These are phyloP conservation scores for Ptychochromis oligacanthus DNA, from an alignment of 2,113 vertebrate genomes.

Conservation along the genomic window DNA sequence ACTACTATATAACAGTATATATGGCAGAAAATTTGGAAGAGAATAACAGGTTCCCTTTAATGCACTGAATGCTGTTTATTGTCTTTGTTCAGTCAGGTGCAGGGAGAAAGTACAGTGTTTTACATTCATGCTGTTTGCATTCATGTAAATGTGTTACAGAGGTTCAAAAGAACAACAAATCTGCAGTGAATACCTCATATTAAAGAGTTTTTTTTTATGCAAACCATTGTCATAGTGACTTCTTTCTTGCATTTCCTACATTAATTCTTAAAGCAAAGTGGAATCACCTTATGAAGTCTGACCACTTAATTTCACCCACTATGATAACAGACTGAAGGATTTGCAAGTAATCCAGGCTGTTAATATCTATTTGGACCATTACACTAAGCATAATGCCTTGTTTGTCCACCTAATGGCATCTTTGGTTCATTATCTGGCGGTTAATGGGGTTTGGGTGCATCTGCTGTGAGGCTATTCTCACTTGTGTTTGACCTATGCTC, in stretches of 20 bases:
- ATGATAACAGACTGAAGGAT: constrained; percentile 14
- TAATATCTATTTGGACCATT: constrained; percentile 40
- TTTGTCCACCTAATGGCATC: constrained; percentile 58
- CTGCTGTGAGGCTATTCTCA: constrained; percentile 20
- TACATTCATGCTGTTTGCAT: constrained; percentile 30
- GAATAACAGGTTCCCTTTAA: not conserved
- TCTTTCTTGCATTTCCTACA: constrained; percentile 7
- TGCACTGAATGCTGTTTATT: constrained; percentile 26
- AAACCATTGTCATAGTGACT: not conserved
- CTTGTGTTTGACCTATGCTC: constrained; percentile 38
- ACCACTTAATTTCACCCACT: not conserved
- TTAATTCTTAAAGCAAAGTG: not conserved
- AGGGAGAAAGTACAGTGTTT: constrained; percentile 35
- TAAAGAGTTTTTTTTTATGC: constrained; percentile 58
- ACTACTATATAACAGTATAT: not conserved
- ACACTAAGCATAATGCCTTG: constrained; percentile 36
- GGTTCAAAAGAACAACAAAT: constrained; percentile 43
- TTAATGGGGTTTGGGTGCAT: constrained; percentile 30
- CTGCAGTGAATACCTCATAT: constrained; percentile 62
- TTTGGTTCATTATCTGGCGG: constrained; percentile 48
- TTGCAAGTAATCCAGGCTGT: constrained; percentile 1
- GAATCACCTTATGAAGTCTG: not conserved
- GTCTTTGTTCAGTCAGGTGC: constrained; percentile 7
- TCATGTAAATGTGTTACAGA: constrained; percentile 32
- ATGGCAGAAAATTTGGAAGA: not conserved